Evolutionary conservation across 2,797 vertebrate species (phyloP).

Genomic region (Eidolon dupreanum): DNA sequence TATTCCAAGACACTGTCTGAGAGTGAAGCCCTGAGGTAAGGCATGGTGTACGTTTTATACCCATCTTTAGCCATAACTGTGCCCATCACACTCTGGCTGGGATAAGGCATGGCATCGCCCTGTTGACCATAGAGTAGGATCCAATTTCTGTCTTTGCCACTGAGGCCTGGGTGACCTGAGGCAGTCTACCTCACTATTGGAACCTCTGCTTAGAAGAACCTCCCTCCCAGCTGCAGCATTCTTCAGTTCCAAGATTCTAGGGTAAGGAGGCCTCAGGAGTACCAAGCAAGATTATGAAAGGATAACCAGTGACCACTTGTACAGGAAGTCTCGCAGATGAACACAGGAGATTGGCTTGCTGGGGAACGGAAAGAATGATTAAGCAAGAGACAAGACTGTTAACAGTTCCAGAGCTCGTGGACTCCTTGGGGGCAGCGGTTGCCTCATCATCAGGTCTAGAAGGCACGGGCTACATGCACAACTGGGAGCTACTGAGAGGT

Average conservation of each 20-base stretch:
- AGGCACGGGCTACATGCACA: not conserved
- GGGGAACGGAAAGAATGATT: slow-evolving; percentile 76
- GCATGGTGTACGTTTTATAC: not conserved
- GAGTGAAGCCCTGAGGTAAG: not conserved
- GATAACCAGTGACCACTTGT: not conserved
- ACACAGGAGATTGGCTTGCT: slow-evolving; percentile 47
- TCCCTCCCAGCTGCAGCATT: not conserved
- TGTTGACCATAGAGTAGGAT: not conserved
- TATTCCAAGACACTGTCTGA: not conserved
- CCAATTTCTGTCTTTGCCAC: not conserved
- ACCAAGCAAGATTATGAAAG: slow-evolving; percentile 5
- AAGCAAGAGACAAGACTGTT: slow-evolving; percentile 75
- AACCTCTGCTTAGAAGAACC: not conserved
- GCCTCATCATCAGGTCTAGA: not conserved
- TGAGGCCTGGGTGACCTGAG: not conserved
- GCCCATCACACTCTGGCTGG: not conserved
- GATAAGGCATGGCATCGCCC: not conserved
- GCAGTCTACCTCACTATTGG: accelerated
- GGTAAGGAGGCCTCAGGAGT: not conserved
- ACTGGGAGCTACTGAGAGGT: slow-evolving; percentile 30
- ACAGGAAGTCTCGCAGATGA: slow-evolving; percentile 78
- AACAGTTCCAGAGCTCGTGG: not conserved
- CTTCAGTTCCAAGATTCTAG: not conserved
- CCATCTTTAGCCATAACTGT: not conserved
- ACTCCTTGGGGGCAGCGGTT: not conserved